Base-by-base conservation (phyloP, 2,888 invertebrate species). In the Pseudoips prasinana region DNA sequence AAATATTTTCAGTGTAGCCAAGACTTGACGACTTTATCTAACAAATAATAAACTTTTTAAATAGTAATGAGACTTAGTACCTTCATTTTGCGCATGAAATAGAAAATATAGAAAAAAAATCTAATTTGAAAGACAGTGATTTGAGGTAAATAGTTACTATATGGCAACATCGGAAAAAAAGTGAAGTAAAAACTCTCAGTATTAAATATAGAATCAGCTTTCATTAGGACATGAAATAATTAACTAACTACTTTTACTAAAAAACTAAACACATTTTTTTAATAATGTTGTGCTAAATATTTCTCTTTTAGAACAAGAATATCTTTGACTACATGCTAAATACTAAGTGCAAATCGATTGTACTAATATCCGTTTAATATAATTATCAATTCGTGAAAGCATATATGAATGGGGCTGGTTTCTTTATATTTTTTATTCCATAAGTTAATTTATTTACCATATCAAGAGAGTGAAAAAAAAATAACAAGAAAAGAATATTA, bases 71-170 rank as follows among this genome's bases (percentile, higher is more conserved):
- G 28, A 35, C 25, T 33, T 39, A 38, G 38, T 54, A 50, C 44
- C 44, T 48, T 43, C 10, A 41, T 10, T 28, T 39, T 34, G 45
- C 31, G 32, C 43, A 39, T 22, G 33, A 37, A 48, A 42, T 33
- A 49, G 43, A 29, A 34, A 52, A 33, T 34, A 37, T 23, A 45
- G 35, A 37, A 29, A 36, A 29, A 23, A 20, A n/a, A 3, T 45
- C 49, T 46, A 49, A 46, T 43, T 56, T 53, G 61, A 59, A 68
- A 73, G 73, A 68, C 61, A 64, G 58, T 62, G 62, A 67, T 67
- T 64, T 73, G 81, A 82, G 82, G 84, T 81, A 83, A 83, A 73
- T 65, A 81, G 79, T 78, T 81, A 67, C 71, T 69, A 73, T 86
- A 87, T 86, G 86, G 86, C 87, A 87, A 84, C 82, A 69, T 60